Conservation (phyloP, 2,797 vertebrate genomes). For the Sarcophilus harrisii region DNA sequence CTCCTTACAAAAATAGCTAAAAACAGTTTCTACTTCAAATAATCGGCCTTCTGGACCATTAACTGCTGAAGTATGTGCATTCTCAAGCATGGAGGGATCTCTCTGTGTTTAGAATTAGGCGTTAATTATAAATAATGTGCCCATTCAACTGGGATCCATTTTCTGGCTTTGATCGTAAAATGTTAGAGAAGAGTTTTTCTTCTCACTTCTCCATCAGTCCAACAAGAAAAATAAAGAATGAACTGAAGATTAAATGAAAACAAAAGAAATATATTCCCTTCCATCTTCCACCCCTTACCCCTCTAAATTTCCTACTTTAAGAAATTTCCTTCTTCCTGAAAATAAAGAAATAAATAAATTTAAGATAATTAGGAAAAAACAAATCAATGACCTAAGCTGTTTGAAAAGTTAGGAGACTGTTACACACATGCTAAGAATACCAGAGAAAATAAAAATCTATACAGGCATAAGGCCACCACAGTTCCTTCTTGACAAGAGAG, state of each 20-base stretch:
- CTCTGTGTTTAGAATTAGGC: slow-evolving; percentile 68
- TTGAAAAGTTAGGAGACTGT: background rate
- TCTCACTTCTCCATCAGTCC: slow-evolving; percentile 72
- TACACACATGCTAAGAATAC: background rate
- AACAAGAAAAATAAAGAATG: slow-evolving; percentile 71
- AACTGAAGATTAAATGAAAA: slow-evolving; percentile 72
- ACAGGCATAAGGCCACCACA: background rate
- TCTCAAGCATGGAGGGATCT: slow-evolving; percentile 66
- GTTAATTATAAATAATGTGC: slow-evolving; percentile 70
- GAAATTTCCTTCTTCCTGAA: too few relatives aligned
- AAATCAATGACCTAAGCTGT: background rate
- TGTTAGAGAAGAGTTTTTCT: slow-evolving; percentile 77
- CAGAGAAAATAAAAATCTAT: background rate
- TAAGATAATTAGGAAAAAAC: background rate
- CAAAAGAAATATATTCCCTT: slow-evolving; percentile 61
- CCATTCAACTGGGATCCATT: slow-evolving; percentile 73
- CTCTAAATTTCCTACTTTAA: slow-evolving; percentile 47
- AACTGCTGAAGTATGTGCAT: slow-evolving; percentile 71
- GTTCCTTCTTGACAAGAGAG: background rate
- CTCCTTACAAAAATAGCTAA: slow-evolving; percentile 37
- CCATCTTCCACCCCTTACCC: slow-evolving; percentile 35
- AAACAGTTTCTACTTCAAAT: slow-evolving; percentile 58
- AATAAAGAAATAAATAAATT: slow-evolving; percentile 50
- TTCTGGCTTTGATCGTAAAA: slow-evolving; percentile 75
- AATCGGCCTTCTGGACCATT: slow-evolving; percentile 67